phyloP scores from a whole-genome alignment of 2,113 vertebrate species.

The Oceanodroma tethys region DNA sequence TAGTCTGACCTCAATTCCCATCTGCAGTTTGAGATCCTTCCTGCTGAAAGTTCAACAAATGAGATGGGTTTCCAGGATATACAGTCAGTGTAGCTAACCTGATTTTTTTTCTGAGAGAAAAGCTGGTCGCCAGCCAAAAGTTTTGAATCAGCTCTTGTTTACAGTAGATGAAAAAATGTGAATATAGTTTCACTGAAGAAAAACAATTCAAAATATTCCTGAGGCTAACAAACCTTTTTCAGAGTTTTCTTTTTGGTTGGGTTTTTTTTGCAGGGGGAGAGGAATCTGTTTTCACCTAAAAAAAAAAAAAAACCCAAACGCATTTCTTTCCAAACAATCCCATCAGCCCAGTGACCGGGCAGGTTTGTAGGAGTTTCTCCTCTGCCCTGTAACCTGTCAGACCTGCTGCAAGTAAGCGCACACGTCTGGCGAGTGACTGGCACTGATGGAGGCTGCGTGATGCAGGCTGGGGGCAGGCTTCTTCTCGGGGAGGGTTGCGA shows the following conservation, averaged over 20 bases:
- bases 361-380: neutral
- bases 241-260: neutral
- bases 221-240: neutral
- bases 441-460: neutral
- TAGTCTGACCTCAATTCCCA: neutral
- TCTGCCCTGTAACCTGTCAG: neutral
- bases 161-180: neutral
- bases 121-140: neutral
- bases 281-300: neutral
- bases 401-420: neutral
- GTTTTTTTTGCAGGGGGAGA: fast-evolving
- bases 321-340: neutral
- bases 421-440: neutral
- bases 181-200: neutral
- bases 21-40: neutral
- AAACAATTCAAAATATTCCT: neutral
- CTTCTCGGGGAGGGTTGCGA: neutral
- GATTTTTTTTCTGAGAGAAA: neutral
- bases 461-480: neutral
- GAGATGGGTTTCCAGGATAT: neutral
- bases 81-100: neutral
- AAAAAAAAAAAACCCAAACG: neutral
- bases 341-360: neutral
- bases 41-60: neutral
- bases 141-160: neutral